Base-by-base conservation (phyloP, 2,113 vertebrate genomes). In the Prolemur simus region DNA sequence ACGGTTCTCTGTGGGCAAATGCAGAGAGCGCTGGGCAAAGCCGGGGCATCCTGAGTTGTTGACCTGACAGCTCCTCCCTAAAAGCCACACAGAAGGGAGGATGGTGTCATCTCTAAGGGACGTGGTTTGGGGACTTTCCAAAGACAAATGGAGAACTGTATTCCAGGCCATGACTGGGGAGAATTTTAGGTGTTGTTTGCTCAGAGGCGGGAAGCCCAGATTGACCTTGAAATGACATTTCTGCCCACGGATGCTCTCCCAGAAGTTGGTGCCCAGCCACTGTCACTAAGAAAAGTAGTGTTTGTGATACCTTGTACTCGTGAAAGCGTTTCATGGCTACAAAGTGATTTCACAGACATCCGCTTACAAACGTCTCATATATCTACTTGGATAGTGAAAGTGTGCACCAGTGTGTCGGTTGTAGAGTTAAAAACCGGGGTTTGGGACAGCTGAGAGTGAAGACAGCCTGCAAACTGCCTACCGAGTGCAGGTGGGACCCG, bases 221-320 rank as follows among this genome's bases (percentile, higher is more conserved):
- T 68, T 37, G 32, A 68, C 66, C 7, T 3, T 20, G 66, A 32
- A 29, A 63, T 3, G 23, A 60, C 10, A 29, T 63, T 66, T 34
- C 63, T 66, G 63, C 15, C 13, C 12, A 15, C 14, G 1, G 14
- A 34, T 18, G 18, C 0, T 2, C 25, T 11, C n/a, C 34, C 1
- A 5, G 34, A 13, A 52, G 54, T 15, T 1, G 17, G 34, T 12
- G 2, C 34, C 34, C 34, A 52, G 32, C 10, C 4, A 8, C 13
- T 2, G 5, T 27, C 9, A 8, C 78, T 39, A 58, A 27, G 54
- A 39, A 37, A 56, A 25, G 37, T 1, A 49, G 2, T 14, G 37
- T 0, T 34, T 13, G 13, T 7, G 42, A 10, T 2, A 11, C 0
- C 1, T 25, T 10, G 1, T 23, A 0, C 25, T 15, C 14, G 17